Base-by-base conservation (phyloP, 2,113 vertebrate genomes). In the Hippotragus niger region DNA sequence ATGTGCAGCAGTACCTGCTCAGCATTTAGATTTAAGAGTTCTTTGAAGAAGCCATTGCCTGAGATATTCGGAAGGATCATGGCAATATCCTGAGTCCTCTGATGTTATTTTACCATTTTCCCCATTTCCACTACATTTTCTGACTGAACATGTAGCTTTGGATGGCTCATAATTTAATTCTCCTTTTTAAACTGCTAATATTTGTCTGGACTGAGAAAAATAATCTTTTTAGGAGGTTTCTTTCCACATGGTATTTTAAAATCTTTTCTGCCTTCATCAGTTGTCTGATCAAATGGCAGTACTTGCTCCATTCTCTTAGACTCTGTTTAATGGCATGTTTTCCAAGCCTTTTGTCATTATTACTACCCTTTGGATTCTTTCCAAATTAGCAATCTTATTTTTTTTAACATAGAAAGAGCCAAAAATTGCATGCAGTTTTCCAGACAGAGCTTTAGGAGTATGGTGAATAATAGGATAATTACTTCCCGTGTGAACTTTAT, bases 311-410 rank as follows among this genome's bases (percentile, higher is more conserved):
- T 97, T 98, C 58, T 96, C 83, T 88, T 88, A 96, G 88, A n/a
- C 11, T 91, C 95, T 96, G 67, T 92, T 45, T 88, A 95, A 97
- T 50, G 60, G 74, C 55, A 23, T 95, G 90, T 91, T 97, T 98
- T 97, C 89, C 88, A 82, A 97, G 88, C 1, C 45, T 97, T 97
- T 95, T 88, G 90, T 11, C 21, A 45, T 96, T 93, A 64, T 58
- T 91, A 60, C 93, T 96, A 62, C 19, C 45, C 31, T 55, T 95
- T 98, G 95, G 86, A 90, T 45, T 95, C 50, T 98, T 96, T 97
- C 95, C 92, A 88, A 43, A 97, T 98, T 97, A 98, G 96, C 23
- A 40, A 33, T 86, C 50, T 0, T 21, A 36, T 71, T 58, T 92
- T 31, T 74, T 82, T 53, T 64, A 45, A 80, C 58, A 60, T 89